Evolutionary conservation across 2,113 vertebrate genomes (phyloP).

Genomic region (Dendropsophus ebraccatus): DNA sequence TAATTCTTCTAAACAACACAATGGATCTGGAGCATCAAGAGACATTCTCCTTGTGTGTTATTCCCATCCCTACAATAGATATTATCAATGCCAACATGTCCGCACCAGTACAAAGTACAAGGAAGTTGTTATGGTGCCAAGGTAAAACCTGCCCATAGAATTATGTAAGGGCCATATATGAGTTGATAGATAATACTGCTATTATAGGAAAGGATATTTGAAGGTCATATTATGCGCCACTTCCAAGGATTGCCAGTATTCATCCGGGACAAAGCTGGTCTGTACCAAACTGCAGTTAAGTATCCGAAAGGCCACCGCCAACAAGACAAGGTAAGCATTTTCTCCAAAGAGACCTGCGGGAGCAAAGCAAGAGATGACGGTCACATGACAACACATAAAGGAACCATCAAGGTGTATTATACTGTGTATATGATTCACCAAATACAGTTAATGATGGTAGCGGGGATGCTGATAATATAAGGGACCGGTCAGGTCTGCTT

Average conservation of each 20-base stretch:
- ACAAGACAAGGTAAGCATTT: constrained; percentile 65
- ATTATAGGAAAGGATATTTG: constrained; percentile 84
- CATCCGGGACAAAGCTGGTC: constrained; percentile 95
- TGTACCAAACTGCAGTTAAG: constrained; percentile 89
- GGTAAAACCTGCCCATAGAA: not conserved
- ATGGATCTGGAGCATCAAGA: not conserved
- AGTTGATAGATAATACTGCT: not conserved
- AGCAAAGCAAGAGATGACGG: not conserved
- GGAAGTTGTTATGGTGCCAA: not conserved
- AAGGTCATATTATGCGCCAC: constrained; percentile 93
- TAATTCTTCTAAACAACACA: not conserved
- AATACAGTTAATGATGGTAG: not conserved
- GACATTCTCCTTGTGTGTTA: not conserved
- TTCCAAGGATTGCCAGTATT: constrained; percentile 96
- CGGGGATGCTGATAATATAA: too few relatives aligned
- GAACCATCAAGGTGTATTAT: not conserved
- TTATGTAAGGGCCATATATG: not conserved
- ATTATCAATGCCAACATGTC: not conserved
- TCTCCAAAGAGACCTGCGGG: constrained; percentile 73
- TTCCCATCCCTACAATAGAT: not conserved
- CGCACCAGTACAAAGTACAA: not conserved
- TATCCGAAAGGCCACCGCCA: constrained; percentile 76
- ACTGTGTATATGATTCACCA: not conserved
- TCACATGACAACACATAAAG: not conserved
- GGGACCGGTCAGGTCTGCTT: not conserved